Conservation (phyloP, 2,113 vertebrate species). For the Myiopsitta monachus region DNA sequence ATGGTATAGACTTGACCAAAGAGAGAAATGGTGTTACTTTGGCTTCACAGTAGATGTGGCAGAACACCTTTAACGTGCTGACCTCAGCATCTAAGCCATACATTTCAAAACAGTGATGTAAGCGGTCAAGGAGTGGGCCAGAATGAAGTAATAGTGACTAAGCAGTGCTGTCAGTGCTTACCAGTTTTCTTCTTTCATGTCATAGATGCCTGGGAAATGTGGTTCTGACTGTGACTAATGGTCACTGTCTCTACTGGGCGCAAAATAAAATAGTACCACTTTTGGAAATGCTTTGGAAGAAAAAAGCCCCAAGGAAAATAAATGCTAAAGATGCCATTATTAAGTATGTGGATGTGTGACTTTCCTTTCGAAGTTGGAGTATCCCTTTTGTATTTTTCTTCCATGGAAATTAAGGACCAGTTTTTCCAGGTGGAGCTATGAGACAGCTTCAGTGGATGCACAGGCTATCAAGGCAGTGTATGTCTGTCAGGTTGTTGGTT, state of each 20-base stretch:
- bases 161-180: not conserved
- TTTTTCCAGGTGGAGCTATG: fast-evolving
- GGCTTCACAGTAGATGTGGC: not conserved
- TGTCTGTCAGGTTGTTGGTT: not conserved
- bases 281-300: not conserved
- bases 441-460: not conserved
- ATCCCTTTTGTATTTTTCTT: not conserved
- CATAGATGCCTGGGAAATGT: not conserved
- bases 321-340: not conserved
- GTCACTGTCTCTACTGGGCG: not conserved
- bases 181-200: not conserved
- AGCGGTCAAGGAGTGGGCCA: not conserved
- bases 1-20: not conserved
- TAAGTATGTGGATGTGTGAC: not conserved
- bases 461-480: no score
- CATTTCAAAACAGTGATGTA: not conserved
- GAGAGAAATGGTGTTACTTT: not conserved
- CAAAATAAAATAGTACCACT: not conserved
- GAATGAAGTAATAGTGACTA: not conserved
- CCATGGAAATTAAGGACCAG: not conserved
- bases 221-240: not conserved
- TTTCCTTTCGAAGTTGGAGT: not conserved
- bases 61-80: not conserved
- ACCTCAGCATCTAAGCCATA: not conserved
- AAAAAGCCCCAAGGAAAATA: not conserved